Conservation (phyloP, 1,140 invertebrate species). For the Argopecten irradians region DNA sequence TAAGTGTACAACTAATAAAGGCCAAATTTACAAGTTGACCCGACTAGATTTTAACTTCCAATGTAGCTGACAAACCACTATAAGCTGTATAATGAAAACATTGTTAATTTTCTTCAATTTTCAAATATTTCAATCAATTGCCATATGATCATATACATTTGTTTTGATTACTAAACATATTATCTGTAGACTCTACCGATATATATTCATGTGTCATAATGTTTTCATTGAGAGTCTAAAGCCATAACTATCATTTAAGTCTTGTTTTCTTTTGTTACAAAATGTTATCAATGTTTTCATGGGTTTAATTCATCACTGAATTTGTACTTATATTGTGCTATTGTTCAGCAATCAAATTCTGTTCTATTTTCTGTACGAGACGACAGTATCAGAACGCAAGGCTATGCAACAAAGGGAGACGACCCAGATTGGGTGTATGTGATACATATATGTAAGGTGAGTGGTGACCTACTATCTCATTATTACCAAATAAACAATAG, state of each 20-base stretch:
- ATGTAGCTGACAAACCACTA: too few species aligned
- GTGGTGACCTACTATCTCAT: too few species aligned
- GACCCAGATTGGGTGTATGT: not conserved
- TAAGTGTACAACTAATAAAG: too few species aligned
- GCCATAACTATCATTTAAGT: too few species aligned
- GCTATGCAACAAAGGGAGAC: constrained; percentile 13
- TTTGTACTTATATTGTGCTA: not conserved
- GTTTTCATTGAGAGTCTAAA: not conserved
- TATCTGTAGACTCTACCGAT: not conserved
- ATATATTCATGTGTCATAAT: not conserved
- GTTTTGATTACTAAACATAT: not conserved
- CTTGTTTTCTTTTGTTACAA: too few species aligned
- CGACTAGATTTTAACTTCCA: too few species aligned
- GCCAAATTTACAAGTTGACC: too few species aligned
- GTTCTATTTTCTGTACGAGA: constrained; percentile 2
- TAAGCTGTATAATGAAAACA: too few species aligned
- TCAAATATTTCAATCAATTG: not conserved
- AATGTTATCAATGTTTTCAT: too few species aligned
- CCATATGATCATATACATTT: not conserved
- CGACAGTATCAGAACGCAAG: not conserved
- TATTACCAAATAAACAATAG: too few species aligned
- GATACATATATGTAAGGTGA: not conserved
- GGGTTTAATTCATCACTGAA: too few species aligned
- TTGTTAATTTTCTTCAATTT: not conserved
- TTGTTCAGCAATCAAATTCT: not conserved